These are phyloP conservation scores for Meleagris gallopavo DNA, from an alignment of 2,113 vertebrate species.

Conservation along the genomic window DNA sequence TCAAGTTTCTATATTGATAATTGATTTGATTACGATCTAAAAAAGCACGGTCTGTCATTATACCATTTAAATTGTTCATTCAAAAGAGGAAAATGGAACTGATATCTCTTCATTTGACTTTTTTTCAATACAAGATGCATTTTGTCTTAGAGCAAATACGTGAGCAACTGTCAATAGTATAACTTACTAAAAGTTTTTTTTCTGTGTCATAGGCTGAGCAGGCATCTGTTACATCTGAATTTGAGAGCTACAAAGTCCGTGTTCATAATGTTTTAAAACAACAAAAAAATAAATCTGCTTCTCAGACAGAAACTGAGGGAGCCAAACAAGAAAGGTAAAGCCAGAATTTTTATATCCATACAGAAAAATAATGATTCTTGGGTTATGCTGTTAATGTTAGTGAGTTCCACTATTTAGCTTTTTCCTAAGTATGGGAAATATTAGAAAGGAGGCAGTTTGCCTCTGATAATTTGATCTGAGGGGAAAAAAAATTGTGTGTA, in stretches of 20 bases:
- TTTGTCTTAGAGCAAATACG: neutral
- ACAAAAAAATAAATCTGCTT: conserved; percentile 89
- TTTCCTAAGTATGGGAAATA: neutral
- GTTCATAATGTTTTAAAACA: conserved; percentile 98
- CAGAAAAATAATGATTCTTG: neutral
- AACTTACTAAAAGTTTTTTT: neutral
- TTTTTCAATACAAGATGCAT: neutral
- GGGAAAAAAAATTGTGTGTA: neutral
- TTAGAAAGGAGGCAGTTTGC: neutral
- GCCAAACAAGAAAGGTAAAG: conserved; percentile 89
- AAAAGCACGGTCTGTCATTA: neutral
- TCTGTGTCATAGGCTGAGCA: conserved; percentile 85
- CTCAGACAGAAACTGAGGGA: conserved; percentile 84
- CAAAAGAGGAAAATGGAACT: neutral
- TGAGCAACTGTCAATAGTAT: neutral
- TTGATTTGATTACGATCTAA: neutral
- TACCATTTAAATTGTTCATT: neutral
- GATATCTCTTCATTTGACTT: neutral
- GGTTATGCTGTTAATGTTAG: neutral
- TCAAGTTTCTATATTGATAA: neutral
- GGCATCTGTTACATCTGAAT: conserved; percentile 84
- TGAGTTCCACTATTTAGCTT: neutral
- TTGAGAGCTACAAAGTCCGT: conserved; percentile 95
- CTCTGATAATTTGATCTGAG: neutral
- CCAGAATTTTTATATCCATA: neutral